Base-by-base conservation (phyloP, 2,888 invertebrate genomes). In the Cryptocephalus primarius region DNA sequence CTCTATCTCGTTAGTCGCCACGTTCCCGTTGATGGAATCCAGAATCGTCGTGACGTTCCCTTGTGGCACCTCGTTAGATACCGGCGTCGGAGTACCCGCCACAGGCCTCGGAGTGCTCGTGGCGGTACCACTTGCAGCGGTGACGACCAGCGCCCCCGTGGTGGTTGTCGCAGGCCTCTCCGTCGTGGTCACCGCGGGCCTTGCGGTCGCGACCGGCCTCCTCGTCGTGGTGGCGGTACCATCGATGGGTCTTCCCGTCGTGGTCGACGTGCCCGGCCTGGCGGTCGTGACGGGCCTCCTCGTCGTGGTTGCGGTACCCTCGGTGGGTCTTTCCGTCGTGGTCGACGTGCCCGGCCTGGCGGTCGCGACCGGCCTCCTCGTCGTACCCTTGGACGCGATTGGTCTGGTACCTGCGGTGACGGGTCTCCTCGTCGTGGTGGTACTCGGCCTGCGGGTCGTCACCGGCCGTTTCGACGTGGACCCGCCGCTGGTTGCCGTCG, bases 1-100 rank as follows among this genome's bases (percentile, higher is more conserved):
- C 52, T 63, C 62, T 32, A 66, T 64, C 56, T 51, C 52, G 43
- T 51, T 54, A 56, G 54, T 54, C 4, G 51, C 48, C n/a, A 33
- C 36, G 40, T 54, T 54, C 32, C 64, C 64, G 48, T 51, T 62
- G 9, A 62, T 59, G 9, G 52, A 55, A 40, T 54, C 59, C 36
- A 58, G 42, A 22, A 45, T 44, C 39, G 57, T 49, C 22, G 61
- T 57, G 1, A 55, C 51, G 41, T 54, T 54, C 10, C 48, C 45
- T 33, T 54, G 36, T 10, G 55, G 48, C 52, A 48, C 52, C 11
- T 60, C 60, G 53, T 61, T 56, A 33, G 60, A 52, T 34, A 56
- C 47, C 4, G 58, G 57, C n/a, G 56, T 56, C 9, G 60, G 45
- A 9, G 60, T 46, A 9, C 50, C 6, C 22, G 6, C 49, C 8